Evolutionary conservation across 2,113 vertebrate species (phyloP).

Genomic region (Muntiacus reevesi): DNA sequence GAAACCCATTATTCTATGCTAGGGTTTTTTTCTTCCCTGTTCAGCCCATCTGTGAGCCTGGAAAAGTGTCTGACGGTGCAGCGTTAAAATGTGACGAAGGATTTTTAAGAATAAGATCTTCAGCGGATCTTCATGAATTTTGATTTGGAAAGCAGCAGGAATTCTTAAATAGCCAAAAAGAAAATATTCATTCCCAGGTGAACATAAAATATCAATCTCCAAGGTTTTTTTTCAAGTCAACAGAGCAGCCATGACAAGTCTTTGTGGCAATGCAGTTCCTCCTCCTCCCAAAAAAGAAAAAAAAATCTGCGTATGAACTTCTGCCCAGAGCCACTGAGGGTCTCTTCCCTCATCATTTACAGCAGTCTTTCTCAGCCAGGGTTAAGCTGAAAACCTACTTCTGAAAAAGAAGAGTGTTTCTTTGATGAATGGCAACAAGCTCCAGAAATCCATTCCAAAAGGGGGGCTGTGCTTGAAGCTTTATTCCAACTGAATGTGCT

Average conservation of each 20-base stretch:
- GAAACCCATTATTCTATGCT: conserved; percentile 44
- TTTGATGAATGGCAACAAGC: conserved; percentile 43
- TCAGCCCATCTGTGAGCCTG: conserved; percentile 47
- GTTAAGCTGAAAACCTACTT: conserved; percentile 65
- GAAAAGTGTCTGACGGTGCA: conserved; percentile 39
- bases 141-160: conserved; percentile 34
- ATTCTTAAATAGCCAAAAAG: conserved; percentile 14
- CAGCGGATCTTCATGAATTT: conserved; percentile 44
- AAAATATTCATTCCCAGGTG: not conserved
- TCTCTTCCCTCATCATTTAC: not conserved
- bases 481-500: conserved; percentile 53
- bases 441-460: conserved; percentile 61
- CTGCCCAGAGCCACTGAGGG: not conserved
- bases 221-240: conserved; percentile 51
- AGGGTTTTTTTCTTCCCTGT: conserved; percentile 45
- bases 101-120: conserved; percentile 59
- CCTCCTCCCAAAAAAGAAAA: not conserved
- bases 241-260: conserved; percentile 65
- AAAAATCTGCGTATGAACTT: conserved; percentile 36
- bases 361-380: conserved; percentile 50
- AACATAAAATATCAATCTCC: conserved; percentile 28
- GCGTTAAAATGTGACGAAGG: conserved; percentile 63
- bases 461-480: conserved; percentile 38
- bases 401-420: conserved; percentile 59
- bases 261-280: conserved; percentile 64